These are phyloP conservation scores for Drosophila macrospina DNA, from an alignment of 2,888 invertebrate genomes.

Conservation along the genomic window DNA sequence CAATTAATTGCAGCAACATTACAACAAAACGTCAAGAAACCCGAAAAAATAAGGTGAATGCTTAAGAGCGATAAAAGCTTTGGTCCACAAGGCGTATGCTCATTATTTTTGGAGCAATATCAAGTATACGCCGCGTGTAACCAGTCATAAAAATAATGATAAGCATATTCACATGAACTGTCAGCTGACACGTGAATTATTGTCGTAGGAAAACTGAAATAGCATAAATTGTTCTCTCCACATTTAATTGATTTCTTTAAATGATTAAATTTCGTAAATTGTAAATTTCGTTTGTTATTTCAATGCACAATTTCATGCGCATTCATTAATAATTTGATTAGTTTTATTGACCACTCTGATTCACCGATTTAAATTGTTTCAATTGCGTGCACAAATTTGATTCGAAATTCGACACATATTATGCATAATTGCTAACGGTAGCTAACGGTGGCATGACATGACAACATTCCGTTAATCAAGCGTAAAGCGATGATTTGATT, in stretches of 20 bases:
- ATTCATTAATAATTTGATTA: constrained; percentile 6
- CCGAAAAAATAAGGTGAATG: background rate
- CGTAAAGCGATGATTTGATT: constrained; percentile 75
- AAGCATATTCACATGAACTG: background rate
- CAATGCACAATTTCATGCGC: background rate
- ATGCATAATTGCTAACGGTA: constrained; percentile 49
- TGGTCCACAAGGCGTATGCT: constrained; percentile 26
- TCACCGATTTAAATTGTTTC: constrained; percentile 36
- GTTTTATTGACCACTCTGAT: constrained; percentile 9
- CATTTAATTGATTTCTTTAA: background rate
- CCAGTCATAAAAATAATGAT: constrained; percentile 3
- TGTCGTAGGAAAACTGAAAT: background rate
- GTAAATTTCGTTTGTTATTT: background rate
- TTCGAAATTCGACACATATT: constrained; percentile 29
- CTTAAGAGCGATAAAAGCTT: constrained; percentile 16
- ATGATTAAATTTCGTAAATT: background rate
- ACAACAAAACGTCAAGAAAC: constrained; percentile 1
- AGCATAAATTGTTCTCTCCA: background rate
- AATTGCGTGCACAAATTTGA: constrained; percentile 15
- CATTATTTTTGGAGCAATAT: constrained; percentile 15
- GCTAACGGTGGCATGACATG: constrained; percentile 53
- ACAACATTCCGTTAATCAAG: constrained; percentile 70
- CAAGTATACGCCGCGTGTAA: constrained; percentile 34
- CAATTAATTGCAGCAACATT: constrained; percentile 51
- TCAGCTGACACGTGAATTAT: background rate